Evolutionary conservation across 2,797 vertebrate species (phyloP).

Genomic region (Gallinago nigripennis): DNA sequence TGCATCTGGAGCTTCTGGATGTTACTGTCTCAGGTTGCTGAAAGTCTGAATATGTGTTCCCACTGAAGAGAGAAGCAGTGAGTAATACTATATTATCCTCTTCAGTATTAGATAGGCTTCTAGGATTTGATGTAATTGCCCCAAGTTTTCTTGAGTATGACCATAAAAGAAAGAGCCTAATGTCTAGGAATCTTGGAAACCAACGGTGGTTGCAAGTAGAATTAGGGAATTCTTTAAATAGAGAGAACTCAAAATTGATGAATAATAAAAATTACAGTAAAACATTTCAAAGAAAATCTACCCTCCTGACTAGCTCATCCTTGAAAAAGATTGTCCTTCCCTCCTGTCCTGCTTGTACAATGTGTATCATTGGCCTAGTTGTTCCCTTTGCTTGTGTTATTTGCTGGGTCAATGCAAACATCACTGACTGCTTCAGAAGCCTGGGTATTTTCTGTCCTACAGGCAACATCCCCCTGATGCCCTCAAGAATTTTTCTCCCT

Average conservation of each 20-base stretch:
- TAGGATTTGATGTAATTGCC: neutral
- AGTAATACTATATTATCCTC: neutral
- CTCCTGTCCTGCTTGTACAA: neutral
- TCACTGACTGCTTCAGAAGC: neutral
- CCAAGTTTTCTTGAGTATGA: neutral
- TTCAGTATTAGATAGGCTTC: neutral
- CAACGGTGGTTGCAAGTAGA: neutral
- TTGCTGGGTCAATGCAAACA: neutral
- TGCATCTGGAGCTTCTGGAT: neutral
- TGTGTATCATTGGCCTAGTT: neutral
- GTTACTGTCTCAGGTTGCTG: neutral
- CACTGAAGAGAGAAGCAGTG: neutral
- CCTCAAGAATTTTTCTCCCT: neutral
- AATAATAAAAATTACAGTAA: neutral
- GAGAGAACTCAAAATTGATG: neutral
- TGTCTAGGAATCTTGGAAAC: neutral
- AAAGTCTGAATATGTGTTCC: neutral
- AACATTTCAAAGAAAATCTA: neutral
- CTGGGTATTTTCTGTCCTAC: neutral
- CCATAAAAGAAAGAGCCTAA: neutral
- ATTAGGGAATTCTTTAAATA: neutral
- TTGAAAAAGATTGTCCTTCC: neutral
- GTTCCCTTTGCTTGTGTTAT: neutral
- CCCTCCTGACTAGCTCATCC: neutral
- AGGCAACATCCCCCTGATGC: neutral